These are phyloP conservation scores for Pseudococcus viburni DNA, from an alignment of 2,888 invertebrate species.

Conservation along the genomic window DNA sequence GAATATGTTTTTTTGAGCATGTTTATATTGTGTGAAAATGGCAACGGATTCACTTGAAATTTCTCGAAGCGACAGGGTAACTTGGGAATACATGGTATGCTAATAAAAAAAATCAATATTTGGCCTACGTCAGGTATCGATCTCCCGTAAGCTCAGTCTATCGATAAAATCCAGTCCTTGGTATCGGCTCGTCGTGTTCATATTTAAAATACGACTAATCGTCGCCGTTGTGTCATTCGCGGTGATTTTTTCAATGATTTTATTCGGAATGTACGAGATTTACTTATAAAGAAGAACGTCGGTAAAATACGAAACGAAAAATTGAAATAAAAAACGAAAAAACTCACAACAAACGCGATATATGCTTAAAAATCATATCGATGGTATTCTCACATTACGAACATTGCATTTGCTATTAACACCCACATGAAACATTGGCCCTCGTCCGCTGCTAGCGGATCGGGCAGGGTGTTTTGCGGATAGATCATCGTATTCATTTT, in stretches of 20 bases:
- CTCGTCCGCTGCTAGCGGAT: neutral
- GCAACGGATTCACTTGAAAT: slow-evolving; percentile 30
- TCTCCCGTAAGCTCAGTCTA: slow-evolving; percentile 55
- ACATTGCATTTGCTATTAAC: slow-evolving; percentile 36
- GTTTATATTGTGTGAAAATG: slow-evolving; percentile 15
- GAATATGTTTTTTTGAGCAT: slow-evolving; percentile 48
- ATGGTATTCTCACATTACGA: neutral
- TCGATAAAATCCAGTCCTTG: slow-evolving; percentile 48
- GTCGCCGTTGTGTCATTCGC: neutral
- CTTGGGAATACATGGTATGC: slow-evolving; percentile 19
- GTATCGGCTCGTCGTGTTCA: neutral
- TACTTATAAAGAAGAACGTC: neutral
- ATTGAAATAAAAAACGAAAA: neutral
- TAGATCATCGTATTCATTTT: neutral
- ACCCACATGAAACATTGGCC: slow-evolving; percentile 39
- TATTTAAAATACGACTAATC: neutral
- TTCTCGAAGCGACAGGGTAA: slow-evolving; percentile 27
- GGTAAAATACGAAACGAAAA: slow-evolving; percentile 18
- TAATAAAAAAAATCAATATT: slow-evolving; percentile 22
- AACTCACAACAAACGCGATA: slow-evolving; percentile 43
- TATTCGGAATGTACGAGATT: neutral
- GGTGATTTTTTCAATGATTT: neutral
- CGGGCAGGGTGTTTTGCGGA: neutral
- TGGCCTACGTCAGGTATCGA: slow-evolving; percentile 33
- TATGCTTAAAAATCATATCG: neutral